These are phyloP conservation scores for Aelia acuminata DNA, from an alignment of 2,888 invertebrate genomes.

Conservation along the genomic window DNA sequence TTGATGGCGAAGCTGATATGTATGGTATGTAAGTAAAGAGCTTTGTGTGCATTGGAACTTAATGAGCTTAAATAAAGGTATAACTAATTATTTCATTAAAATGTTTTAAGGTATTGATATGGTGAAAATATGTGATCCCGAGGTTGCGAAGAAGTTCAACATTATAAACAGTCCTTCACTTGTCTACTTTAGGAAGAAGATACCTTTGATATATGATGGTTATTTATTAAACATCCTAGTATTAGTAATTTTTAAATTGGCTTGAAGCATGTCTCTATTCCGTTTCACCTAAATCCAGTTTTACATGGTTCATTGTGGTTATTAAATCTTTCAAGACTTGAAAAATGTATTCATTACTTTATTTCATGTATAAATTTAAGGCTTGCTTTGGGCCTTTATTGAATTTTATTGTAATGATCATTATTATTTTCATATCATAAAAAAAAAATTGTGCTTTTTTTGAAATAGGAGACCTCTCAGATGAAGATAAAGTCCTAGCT, in stretches of 20 bases:
- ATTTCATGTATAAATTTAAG: no score
- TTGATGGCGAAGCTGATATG: conserved; percentile 94
- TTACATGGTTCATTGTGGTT: neutral
- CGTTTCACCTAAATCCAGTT: neutral
- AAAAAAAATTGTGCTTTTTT: neutral
- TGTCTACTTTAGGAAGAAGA: conserved; percentile 87
- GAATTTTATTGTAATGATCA: neutral
- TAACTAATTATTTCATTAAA: neutral
- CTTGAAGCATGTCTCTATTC: neutral
- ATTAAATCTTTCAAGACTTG: neutral
- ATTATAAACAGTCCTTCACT: conserved; percentile 88
- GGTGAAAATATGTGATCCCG: conserved; percentile 88
- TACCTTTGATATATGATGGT: conserved; percentile 88
- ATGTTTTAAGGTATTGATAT: conserved; percentile 81
- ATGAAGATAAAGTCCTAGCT: conserved; percentile 86
- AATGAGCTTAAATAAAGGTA: neutral
- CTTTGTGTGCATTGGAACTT: neutral
- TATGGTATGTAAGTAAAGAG: conserved; percentile 73
- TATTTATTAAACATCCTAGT: conserved; percentile 53
- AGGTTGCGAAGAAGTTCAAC: conserved; percentile 86
- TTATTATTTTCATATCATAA: neutral
- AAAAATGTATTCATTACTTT: no score
- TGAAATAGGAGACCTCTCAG: conserved; percentile 80
- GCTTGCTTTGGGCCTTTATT: neutral
- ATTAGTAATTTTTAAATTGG: neutral